Conservation (phyloP, 2,797 vertebrate species). For the Lacerta bilineata region DNA sequence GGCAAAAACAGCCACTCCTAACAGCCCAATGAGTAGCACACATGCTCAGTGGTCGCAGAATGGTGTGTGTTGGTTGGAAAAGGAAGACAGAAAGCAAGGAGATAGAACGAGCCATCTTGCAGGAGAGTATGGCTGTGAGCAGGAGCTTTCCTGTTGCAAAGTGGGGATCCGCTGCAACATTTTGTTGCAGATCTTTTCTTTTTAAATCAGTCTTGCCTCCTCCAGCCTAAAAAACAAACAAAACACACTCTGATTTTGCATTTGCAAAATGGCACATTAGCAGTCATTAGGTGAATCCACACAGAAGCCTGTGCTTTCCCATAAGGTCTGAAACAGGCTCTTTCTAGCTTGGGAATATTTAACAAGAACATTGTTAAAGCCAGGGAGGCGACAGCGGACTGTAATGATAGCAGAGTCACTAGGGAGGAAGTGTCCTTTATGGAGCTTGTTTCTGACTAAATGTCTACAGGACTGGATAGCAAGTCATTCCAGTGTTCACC, state of each 20-base stretch:
- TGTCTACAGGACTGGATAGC: neutral
- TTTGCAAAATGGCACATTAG: slow-evolving; percentile 56
- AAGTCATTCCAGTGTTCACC: neutral
- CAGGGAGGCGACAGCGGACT: neutral
- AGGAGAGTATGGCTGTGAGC: neutral
- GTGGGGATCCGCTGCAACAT: neutral
- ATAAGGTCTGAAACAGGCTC: neutral
- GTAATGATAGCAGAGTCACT: neutral
- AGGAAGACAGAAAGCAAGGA: neutral
- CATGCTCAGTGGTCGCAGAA: neutral
- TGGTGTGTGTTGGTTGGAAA: neutral
- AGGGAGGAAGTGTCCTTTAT: neutral
- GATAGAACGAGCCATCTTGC: neutral
- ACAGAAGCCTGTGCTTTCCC: fast-evolving
- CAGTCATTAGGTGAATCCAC: slow-evolving; percentile 43
- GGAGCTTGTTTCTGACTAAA: neutral
- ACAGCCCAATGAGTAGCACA: neutral
- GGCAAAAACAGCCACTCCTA: neutral
- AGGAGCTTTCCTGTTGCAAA: neutral
- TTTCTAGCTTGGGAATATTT: too few relatives aligned
- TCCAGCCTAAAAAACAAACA: neutral
- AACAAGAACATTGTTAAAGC: neutral
- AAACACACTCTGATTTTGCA: neutral
- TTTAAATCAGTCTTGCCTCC: neutral
- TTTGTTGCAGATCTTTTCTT: neutral